Evolutionary conservation across 2,888 invertebrate genomes (phyloP).

Genomic region (Polietes domitor): DNA sequence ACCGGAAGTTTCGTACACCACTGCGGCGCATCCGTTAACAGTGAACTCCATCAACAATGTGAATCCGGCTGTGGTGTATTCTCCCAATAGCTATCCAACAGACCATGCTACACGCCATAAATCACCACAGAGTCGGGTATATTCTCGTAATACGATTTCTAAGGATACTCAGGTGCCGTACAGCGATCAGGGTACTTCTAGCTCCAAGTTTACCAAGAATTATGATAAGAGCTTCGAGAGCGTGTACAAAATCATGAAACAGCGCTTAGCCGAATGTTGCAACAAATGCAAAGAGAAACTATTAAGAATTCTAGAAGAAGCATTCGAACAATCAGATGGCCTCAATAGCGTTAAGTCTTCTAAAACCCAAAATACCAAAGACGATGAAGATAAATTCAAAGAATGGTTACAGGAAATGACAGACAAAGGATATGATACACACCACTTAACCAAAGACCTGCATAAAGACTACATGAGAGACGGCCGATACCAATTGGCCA

Average conservation of each 20-base stretch:
- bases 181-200: neutral
- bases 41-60: neutral
- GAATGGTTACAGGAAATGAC: conserved; percentile 72
- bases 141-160: neutral
- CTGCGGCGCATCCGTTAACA: neutral
- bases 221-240: neutral
- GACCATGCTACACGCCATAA: neutral
- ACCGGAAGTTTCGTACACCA: neutral
- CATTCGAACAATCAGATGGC: neutral
- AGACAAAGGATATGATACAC: conserved; percentile 73
- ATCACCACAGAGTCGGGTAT: neutral
- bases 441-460: conserved; percentile 70
- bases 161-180: neutral
- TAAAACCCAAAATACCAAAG: neutral
- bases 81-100: neutral
- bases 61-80: neutral
- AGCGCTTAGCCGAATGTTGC: conserved; percentile 69
- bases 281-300: conserved; percentile 66
- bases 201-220: neutral
- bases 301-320: conserved; percentile 35
- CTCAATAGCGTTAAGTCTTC: neutral
- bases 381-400: conserved; percentile 46
- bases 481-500: conserved; percentile 65
- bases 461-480: conserved; percentile 68
- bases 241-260: neutral